phyloP scores from a whole-genome alignment of 2,797 vertebrate species.

The Sebastes steindachneri region DNA sequence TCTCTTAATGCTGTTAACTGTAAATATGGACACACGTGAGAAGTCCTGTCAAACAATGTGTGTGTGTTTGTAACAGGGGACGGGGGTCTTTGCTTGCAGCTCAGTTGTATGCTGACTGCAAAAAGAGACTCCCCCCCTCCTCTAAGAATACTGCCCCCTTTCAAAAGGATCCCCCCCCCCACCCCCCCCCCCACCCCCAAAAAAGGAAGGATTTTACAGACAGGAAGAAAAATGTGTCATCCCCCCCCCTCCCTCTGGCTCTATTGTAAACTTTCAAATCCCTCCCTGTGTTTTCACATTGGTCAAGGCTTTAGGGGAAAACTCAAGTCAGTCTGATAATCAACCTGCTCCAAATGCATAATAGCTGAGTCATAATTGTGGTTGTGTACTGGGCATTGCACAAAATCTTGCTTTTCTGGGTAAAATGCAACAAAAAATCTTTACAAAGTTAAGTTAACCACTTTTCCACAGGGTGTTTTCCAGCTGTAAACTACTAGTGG shows the following conservation, averaged over 20 bases:
- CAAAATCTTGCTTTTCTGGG: neutral
- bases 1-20: neutral
- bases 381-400: neutral
- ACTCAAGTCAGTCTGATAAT: slow-evolving; percentile 6
- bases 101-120: slow-evolving; percentile 50
- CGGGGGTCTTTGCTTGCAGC: slow-evolving; percentile 51
- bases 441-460: neutral
- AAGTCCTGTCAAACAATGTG: neutral
- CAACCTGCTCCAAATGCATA: neutral
- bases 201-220: slow-evolving; percentile 49
- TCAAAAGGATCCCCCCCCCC: neutral
- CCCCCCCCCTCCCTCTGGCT: slow-evolving; percentile 23
- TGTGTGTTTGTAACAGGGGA: slow-evolving; percentile 17
- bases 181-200: no score
- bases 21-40: slow-evolving; percentile 7
- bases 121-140: neutral
- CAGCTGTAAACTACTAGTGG: neutral
- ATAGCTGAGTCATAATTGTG: neutral
- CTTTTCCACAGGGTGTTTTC: neutral
- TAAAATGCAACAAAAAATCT: neutral
- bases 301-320: neutral
- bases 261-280: slow-evolving; percentile 51
- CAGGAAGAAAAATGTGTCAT: slow-evolving; percentile 62
- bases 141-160: slow-evolving; percentile 29
- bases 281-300: slow-evolving; percentile 29